These are phyloP conservation scores for Eulacestoma nigropectus DNA, from an alignment of 2,113 vertebrate genomes.

Conservation along the genomic window DNA sequence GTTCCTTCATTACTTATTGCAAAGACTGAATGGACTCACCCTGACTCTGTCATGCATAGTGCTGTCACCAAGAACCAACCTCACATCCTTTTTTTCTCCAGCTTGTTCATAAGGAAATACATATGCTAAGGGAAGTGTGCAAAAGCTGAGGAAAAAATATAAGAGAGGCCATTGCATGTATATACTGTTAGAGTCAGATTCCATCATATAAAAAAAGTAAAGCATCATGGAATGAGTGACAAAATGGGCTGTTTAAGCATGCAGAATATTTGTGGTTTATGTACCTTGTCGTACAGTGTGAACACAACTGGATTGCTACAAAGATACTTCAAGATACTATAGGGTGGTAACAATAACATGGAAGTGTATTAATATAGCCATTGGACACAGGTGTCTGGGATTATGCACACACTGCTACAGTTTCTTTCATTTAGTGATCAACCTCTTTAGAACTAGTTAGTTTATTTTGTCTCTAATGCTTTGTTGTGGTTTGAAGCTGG, in stretches of 20 bases:
- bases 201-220: background rate
- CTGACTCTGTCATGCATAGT: background rate
- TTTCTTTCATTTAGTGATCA: background rate
- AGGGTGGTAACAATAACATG: background rate
- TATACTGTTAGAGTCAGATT: background rate
- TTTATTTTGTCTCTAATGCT: background rate
- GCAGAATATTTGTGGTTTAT: background rate
- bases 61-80: background rate
- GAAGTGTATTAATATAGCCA: background rate
- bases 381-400: fast-evolving
- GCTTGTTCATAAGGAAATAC: background rate
- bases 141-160: background rate
- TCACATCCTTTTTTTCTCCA: background rate
- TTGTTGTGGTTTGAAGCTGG: background rate
- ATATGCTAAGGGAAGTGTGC: background rate
- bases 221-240: background rate
- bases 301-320: background rate
- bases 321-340: background rate
- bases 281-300: fast-evolving
- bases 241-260: background rate
- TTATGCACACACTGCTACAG: background rate
- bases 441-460: background rate
- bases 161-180: background rate
- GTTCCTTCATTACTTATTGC: background rate
- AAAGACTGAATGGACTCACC: background rate